Evolutionary conservation across 2,113 vertebrate genomes (phyloP), one percentile per base, ranked within the genome.

Genomic region (Ailuropoda melanoleuca): DNA sequence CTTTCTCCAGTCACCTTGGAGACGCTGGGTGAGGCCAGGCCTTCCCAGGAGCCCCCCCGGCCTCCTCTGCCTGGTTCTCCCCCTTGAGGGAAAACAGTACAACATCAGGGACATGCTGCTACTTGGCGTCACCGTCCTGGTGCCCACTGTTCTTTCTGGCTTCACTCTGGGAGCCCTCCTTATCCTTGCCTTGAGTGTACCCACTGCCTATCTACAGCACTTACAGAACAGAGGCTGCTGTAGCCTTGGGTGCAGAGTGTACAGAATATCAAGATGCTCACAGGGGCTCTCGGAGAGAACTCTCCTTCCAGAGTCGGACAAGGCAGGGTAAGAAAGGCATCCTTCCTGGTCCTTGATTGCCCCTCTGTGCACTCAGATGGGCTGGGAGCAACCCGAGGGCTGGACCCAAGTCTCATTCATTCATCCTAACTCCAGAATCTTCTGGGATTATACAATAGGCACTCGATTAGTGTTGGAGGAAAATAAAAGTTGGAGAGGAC

Each of bases 211-310:
- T 21, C 19, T n/a, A 39, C 3, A 2, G 24, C 2, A n/a, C 78
- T 68, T 8, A n/a, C 13, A 39, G 62, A 60, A 60, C 23, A 56
- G 14, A 80, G 17, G 46, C 39, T 53, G 55, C 14, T 5, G 19
- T 5, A 82, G 24, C 24, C 34, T 34, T 1, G 0, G 8, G 8
- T 0, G 3, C 6, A 43, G 23, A 55, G 62, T 26, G 18, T 12
- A 10, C 39, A 39, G 53, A 58, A 43, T 3, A 13, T 55, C 55
- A 17, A 29, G 55, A 80, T 34, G 46, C 19, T 72, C 4, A 1
- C 1, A 6, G 31, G 1, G 60, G 8, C 19, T 83, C 19, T 0
- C 0, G 3, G 34, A 56, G 50, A 48, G 23, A 24, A 18, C 13
- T 37, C 37, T 34, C 80, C 50, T 70, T 10, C 31, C 17, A 37